Percentiles rank a stretch among this genome's conserved stretches.
Evolutionary conservation across 2,888 invertebrate genomes (phyloP).

Genomic region (Andrena dorsata): DNA sequence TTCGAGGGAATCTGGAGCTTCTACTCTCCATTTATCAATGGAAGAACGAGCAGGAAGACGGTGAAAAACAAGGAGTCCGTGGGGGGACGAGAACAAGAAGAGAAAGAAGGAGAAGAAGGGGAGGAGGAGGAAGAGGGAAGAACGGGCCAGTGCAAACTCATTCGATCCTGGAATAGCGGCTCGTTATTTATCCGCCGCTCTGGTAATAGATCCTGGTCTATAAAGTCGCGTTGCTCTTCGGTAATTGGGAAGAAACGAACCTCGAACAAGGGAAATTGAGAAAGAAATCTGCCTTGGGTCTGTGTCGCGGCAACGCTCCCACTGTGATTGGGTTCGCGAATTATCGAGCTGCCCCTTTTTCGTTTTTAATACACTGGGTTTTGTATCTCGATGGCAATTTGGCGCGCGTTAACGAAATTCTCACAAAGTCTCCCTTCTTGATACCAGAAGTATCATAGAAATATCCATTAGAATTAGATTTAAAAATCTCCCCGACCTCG

Average conservation of each 20-base stretch:
- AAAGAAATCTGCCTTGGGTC: conserved; percentile 41
- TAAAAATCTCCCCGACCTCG: neutral
- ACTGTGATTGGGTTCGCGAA: conserved; percentile 18
- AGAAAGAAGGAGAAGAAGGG: conserved; percentile 12
- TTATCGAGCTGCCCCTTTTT: conserved; percentile 11
- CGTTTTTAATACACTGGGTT: neutral
- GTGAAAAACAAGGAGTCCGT: conserved; percentile 28
- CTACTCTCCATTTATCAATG: conserved; percentile 79
- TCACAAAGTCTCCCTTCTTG: too few species aligned
- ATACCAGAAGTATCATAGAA: neutral
- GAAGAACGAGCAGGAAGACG: conserved; percentile 57
- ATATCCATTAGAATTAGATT: neutral
- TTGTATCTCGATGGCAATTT: neutral
- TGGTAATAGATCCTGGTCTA: conserved; percentile 78
- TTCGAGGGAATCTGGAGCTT: conserved; percentile 72
- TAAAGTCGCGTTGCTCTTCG: conserved; percentile 73
- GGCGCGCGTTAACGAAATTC: too few species aligned
- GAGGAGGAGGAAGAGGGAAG: conserved; percentile 40
- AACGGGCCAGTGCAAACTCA: conserved; percentile 72
- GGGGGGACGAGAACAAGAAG: conserved; percentile 35
- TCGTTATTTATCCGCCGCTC: conserved; percentile 79
- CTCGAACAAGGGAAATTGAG: conserved; percentile 69
- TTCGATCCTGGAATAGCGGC: conserved; percentile 75
- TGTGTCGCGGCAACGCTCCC: conserved; percentile 43
- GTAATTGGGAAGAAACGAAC: conserved; percentile 79